Evolutionary conservation across 2,113 vertebrate species (phyloP).

Genomic region (Psettodes erumei): DNA sequence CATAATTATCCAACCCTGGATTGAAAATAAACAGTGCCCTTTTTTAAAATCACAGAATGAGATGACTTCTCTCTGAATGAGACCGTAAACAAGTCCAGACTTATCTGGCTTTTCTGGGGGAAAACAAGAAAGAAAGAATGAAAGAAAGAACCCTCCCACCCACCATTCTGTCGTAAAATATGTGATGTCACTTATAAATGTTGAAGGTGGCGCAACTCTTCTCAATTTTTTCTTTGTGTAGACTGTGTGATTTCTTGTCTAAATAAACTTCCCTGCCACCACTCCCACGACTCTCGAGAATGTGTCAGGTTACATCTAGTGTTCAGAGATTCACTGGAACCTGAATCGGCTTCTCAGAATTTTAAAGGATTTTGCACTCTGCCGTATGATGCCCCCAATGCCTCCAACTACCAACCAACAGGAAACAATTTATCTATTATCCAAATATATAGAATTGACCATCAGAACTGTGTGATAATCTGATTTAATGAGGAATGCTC

Average conservation of each 20-base stretch:
- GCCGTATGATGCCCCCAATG: no score
- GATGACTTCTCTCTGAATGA: neutral
- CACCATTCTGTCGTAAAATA: neutral
- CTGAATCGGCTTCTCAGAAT: slow-evolving; percentile 10
- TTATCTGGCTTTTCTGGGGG: slow-evolving; percentile 2
- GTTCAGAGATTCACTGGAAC: neutral
- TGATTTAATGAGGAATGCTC: neutral
- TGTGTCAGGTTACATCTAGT: neutral
- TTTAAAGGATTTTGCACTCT: no score
- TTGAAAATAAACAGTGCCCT: neutral
- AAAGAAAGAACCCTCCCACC: neutral
- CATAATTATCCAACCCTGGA: neutral
- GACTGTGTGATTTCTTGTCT: no score
- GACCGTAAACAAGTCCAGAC: slow-evolving; percentile 14
- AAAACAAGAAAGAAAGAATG: neutral
- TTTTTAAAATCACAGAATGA: neutral
- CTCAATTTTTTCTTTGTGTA: no score
- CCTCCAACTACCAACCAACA: no score
- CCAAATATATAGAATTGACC: neutral
- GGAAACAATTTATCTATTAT: no score
- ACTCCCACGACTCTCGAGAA: slow-evolving; percentile 2
- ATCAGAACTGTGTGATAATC: neutral
- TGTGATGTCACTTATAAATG: slow-evolving; percentile 3
- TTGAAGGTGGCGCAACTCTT: neutral
- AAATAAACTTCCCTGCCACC: slow-evolving; percentile 3